Evolutionary conservation across 1,140 invertebrate genomes (phyloP).

Genomic region (Formica exsecta): DNA sequence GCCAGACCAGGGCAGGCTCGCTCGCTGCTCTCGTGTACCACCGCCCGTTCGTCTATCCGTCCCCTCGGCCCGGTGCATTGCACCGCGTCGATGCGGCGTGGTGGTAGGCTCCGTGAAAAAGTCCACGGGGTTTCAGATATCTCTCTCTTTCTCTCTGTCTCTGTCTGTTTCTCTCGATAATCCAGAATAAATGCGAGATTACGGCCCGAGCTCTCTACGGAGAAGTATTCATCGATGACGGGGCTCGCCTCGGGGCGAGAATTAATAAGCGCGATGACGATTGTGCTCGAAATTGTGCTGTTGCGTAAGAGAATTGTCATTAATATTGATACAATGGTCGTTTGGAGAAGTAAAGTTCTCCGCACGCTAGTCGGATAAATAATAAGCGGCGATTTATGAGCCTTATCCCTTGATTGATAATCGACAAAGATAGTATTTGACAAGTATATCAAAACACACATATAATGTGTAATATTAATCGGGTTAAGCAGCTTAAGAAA

Average conservation of each 20-base stretch:
- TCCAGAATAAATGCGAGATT: constrained; percentile 58
- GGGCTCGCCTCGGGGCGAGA: constrained; percentile 24
- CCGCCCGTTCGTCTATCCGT: constrained; percentile 68
- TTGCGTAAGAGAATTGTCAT: constrained; percentile 54
- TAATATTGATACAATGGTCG: constrained; percentile 45
- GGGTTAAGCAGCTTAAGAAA: background rate
- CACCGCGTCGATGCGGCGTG: constrained; percentile 61
- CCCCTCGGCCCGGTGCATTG: constrained; percentile 71
- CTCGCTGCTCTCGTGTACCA: constrained; percentile 68
- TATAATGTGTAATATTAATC: background rate
- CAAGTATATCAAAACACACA: background rate
- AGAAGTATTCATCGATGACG: constrained; percentile 32
- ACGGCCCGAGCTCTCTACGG: background rate
- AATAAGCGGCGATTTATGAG: constrained; percentile 30
- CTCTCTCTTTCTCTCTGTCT: background rate
- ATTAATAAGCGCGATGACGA: constrained; percentile 57
- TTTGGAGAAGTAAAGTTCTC: constrained; percentile 34
- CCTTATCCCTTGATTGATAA: constrained; percentile 19
- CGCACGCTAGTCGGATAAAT: background rate
- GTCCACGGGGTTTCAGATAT: constrained; percentile 44
- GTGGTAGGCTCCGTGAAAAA: constrained; percentile 41
- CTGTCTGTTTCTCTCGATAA: background rate
- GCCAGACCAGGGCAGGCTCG: constrained; percentile 13
- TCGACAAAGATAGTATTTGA: constrained; percentile 23
- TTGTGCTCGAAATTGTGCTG: constrained; percentile 11